phyloP scores from a whole-genome alignment of 2,888 invertebrate genomes.

The Embidobia sp. region DNA sequence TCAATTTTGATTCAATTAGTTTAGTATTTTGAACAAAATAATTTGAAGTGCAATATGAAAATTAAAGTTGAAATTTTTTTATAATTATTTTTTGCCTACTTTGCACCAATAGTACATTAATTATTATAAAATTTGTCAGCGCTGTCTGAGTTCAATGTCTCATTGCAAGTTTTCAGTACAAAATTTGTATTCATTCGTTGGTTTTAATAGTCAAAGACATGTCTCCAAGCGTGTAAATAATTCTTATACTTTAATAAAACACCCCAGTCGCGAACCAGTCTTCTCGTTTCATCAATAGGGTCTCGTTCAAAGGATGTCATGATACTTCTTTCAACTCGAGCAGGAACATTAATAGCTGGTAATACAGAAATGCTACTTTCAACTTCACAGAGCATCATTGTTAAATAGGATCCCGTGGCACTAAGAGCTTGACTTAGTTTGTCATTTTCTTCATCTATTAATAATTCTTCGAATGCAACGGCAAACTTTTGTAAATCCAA shows the following conservation, averaged over 20 bases:
- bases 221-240: constrained; percentile 79
- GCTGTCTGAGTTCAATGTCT: no score
- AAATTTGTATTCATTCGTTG: no score
- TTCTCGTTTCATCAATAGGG: constrained; percentile 76
- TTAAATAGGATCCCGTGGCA: constrained; percentile 74
- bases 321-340: constrained; percentile 74
- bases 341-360: constrained; percentile 71
- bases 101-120: no score
- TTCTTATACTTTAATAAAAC: constrained; percentile 79
- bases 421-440: constrained; percentile 80
- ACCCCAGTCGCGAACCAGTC: constrained; percentile 80
- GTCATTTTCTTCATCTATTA: constrained; percentile 81
- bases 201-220: constrained; percentile 73
- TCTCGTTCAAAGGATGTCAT: constrained; percentile 76
- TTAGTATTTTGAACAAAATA: no score
- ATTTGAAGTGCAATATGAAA: no score
- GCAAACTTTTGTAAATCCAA: constrained; percentile 82
- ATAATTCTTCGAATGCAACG: constrained; percentile 81
- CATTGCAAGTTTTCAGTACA: no score
- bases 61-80: no score
- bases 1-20: no score
- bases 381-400: constrained; percentile 83
- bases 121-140: no score
- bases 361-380: constrained; percentile 79
- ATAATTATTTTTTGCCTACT: no score